Percentiles rank a stretch among this genome's conserved stretches.
Conservation (phyloP, 1,140 invertebrate species). For the Pantala flavescens region DNA sequence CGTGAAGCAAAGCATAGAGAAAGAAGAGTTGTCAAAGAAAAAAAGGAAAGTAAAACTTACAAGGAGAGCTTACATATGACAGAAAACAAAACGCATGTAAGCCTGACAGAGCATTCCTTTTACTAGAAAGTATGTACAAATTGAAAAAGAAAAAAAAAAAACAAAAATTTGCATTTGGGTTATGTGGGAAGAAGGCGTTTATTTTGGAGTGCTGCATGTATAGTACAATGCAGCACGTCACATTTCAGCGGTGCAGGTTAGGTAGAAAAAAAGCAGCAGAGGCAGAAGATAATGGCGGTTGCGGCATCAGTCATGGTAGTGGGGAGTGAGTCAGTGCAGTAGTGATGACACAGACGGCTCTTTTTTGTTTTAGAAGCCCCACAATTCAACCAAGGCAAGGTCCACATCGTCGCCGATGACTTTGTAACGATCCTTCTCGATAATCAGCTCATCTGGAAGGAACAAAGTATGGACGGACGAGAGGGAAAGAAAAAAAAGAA, state of each 20-base stretch:
- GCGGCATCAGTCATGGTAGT: constrained; percentile 11
- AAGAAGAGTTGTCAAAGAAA: not conserved
- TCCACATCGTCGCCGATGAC: constrained; percentile 98
- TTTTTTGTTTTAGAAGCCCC: constrained; percentile 54
- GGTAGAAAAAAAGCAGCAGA: not conserved
- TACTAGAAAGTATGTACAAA: not conserved
- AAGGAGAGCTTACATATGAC: not conserved
- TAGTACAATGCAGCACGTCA: not conserved
- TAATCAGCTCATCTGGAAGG: constrained; percentile 92
- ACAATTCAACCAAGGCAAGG: constrained; percentile 94
- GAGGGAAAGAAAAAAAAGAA: constrained; percentile 1
- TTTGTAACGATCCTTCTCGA: constrained; percentile 99
- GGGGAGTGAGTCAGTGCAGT: constrained; percentile 16
- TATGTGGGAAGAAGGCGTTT: not conserved
- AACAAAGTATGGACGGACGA: not conserved
- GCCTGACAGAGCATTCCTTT: not conserved
- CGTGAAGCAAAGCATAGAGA: not conserved
- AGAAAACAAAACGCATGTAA: not conserved
- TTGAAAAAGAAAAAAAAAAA: not conserved
- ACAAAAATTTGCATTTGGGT: not conserved
- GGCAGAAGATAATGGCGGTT: not conserved
- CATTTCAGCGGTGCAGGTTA: not conserved
- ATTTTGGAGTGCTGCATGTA: not conserved
- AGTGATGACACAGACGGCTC: constrained; percentile 25
- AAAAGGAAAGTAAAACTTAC: not conserved